These are phyloP conservation scores for Batillaria attramentaria DNA, from an alignment of 1,140 invertebrate genomes.

Conservation along the genomic window DNA sequence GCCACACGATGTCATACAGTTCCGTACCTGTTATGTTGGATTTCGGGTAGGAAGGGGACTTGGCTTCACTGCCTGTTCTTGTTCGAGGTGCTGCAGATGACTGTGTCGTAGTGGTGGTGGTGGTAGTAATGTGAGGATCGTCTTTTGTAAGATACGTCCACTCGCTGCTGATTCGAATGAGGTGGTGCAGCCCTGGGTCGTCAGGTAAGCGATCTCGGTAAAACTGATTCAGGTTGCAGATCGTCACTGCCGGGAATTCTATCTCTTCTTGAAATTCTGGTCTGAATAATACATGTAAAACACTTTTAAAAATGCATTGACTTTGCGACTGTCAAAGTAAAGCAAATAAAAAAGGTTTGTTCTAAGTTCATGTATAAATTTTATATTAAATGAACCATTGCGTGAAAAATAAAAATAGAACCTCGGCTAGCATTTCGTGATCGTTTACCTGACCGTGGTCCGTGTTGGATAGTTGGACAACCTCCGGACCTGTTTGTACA, in stretches of 20 bases:
- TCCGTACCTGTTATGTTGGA: neutral
- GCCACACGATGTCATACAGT: neutral
- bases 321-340: neutral
- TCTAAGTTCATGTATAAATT: neutral
- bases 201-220: neutral
- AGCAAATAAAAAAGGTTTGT: neutral
- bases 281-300: neutral
- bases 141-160: neutral
- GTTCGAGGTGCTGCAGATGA: neutral
- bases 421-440: neutral
- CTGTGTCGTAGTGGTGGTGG: neutral
- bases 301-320: neutral
- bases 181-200: neutral
- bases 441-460: neutral
- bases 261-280: neutral
- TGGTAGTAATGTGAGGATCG: neutral
- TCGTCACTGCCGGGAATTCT: neutral
- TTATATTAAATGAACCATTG: neutral
- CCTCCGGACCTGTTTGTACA: neutral
- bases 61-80: neutral
- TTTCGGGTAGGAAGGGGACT: neutral
- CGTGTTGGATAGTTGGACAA: neutral
- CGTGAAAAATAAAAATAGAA: neutral
- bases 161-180: neutral
- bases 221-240: constrained; percentile 3